Percentiles rank a stretch among this genome's conserved stretches.
phyloP scores from a whole-genome alignment of 2,888 invertebrate species.

The Tetragonisca angustula region DNA sequence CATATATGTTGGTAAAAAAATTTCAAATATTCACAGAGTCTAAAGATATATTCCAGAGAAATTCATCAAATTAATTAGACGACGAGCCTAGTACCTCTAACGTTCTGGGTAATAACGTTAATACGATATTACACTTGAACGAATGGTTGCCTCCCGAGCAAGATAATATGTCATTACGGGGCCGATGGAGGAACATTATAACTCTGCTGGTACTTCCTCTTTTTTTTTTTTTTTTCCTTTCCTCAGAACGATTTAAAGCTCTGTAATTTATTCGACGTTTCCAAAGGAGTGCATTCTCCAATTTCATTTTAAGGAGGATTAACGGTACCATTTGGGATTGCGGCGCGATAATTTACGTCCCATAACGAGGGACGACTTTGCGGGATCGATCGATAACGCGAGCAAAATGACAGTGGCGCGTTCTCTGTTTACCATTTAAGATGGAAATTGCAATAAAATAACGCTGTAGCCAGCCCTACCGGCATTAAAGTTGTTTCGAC shows the following conservation, averaged over 20 bases:
- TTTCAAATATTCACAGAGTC: neutral
- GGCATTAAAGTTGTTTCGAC: conserved; percentile 11
- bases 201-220: conserved; percentile 14
- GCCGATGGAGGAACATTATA: conserved; percentile 32
- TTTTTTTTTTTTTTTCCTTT: neutral
- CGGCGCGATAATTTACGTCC: conserved; percentile 63
- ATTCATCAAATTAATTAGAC: neutral
- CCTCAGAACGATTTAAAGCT: conserved; percentile 46
- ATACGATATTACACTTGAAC: neutral
- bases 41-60: neutral
- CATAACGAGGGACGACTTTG: conserved; percentile 45
- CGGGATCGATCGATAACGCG: conserved; percentile 54
- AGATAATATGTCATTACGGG: conserved; percentile 14
- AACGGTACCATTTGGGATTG: conserved; percentile 61
- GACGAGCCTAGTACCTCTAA: neutral
- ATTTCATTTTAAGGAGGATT: conserved; percentile 65
- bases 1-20: neutral
- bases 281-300: conserved; percentile 63
- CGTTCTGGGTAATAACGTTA: neutral
- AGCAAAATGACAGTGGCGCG: conserved; percentile 43
- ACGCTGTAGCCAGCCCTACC: neutral
- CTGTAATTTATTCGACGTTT: conserved; percentile 60
- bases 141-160: conserved; percentile 13
- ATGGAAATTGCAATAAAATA: conserved; percentile 26
- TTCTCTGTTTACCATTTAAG: conserved; percentile 35